Percentiles rank a stretch among this genome's conserved stretches.
phyloP scores from a whole-genome alignment of 2,888 invertebrate species.

The Hydroisotoma schaefferi region DNA sequence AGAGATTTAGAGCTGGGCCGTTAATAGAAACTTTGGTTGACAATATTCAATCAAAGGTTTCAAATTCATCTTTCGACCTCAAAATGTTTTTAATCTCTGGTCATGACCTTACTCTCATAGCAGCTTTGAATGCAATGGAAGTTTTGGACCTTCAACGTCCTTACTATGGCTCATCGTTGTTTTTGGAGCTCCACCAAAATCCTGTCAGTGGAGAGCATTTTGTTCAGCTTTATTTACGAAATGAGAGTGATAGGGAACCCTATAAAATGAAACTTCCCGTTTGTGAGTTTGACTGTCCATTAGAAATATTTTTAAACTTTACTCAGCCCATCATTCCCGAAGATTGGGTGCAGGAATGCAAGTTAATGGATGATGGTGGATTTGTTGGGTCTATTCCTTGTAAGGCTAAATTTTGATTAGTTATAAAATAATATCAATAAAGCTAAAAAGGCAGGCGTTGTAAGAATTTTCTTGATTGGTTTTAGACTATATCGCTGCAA shows the following conservation, averaged over 20 bases:
- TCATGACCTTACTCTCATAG: conserved; percentile 30
- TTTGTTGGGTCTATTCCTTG: too few species aligned
- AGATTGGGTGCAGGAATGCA: conserved; percentile 32
- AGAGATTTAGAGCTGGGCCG: conserved; percentile 25
- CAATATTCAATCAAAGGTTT: conserved; percentile 25
- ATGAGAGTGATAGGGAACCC: conserved; percentile 26
- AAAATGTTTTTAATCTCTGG: conserved; percentile 30
- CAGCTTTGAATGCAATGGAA: conserved; percentile 30
- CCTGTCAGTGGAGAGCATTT: conserved; percentile 9
- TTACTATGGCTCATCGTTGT: conserved; percentile 22
- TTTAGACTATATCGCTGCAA: not conserved
- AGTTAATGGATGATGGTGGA: too few species aligned
- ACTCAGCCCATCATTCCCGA: conserved; percentile 23
- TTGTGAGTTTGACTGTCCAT: conserved; percentile 31
- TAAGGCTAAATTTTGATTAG: too few species aligned
- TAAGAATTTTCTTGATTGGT: not conserved
- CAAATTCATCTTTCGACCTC: conserved; percentile 12
- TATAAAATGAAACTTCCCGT: conserved; percentile 26
- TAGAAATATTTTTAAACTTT: conserved; percentile 20
- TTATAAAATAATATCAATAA: not conserved
- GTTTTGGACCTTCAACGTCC: conserved; percentile 27
- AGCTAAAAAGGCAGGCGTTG: not conserved
- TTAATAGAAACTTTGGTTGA: conserved; percentile 18
- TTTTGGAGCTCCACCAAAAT: conserved; percentile 32
- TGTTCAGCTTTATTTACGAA: conserved; percentile 22